These are phyloP conservation scores for Spea hammondii DNA, from an alignment of 2,797 vertebrate genomes.

Conservation along the genomic window DNA sequence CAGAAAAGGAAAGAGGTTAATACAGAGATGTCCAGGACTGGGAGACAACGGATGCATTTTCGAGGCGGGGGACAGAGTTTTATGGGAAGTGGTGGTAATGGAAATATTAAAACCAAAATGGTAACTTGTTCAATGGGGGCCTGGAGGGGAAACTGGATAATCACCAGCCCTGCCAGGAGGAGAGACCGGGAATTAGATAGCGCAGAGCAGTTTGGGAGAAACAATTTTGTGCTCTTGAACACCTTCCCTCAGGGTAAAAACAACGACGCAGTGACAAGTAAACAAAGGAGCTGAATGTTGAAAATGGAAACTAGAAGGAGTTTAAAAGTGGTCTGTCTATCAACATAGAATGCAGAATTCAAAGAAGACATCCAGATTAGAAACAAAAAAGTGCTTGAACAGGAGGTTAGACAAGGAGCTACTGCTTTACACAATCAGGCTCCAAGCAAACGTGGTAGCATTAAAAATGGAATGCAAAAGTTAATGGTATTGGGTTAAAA, in stretches of 20 bases:
- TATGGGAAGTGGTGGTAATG: conserved; percentile 35
- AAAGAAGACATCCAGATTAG: not conserved
- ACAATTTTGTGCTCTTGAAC: conserved; percentile 32
- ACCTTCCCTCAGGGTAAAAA: conserved; percentile 35
- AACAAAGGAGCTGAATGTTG: not conserved
- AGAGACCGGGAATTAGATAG: conserved; percentile 28
- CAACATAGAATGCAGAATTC: not conserved
- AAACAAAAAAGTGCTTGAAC: not conserved
- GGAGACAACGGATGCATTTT: conserved; percentile 13
- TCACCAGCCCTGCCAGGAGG: conserved; percentile 15
- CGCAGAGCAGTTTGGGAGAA: conserved; percentile 25
- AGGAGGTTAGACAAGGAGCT: not conserved
- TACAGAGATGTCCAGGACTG: conserved; percentile 19
- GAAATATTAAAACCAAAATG: conserved; percentile 42
- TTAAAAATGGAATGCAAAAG: too few relatives aligned
- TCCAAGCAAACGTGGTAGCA: not conserved
- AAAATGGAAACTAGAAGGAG: conserved; percentile 3
- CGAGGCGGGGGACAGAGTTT: conserved; percentile 8
- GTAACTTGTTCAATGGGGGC: conserved; percentile 27
- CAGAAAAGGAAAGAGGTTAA: conserved; percentile 34
- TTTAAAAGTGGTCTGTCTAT: not conserved
- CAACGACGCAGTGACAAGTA: conserved; percentile 36
- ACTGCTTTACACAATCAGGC: not conserved
- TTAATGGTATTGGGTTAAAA: too few relatives aligned
- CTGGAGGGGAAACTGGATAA: conserved; percentile 19